These are phyloP conservation scores for Pygathrix nemaeus DNA, from an alignment of 2,113 vertebrate species.

Conservation along the genomic window DNA sequence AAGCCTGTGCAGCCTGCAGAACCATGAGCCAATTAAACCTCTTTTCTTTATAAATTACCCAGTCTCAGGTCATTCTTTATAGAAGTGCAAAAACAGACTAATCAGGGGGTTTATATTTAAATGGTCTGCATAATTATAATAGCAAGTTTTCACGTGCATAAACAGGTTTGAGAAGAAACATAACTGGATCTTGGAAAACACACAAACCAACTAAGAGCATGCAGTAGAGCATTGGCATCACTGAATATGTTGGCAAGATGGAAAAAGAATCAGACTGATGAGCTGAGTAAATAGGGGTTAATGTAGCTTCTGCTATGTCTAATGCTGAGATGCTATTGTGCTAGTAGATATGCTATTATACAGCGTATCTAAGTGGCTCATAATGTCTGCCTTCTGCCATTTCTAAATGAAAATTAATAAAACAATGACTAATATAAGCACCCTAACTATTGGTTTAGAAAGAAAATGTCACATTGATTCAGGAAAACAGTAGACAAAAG, in stretches of 20 bases:
- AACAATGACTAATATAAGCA: neutral
- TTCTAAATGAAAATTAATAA: constrained; percentile 39
- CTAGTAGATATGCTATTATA: neutral
- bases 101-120: neutral
- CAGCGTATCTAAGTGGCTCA: neutral
- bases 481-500: neutral
- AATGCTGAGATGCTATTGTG: neutral
- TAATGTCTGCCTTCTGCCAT: neutral
- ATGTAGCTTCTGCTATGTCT: neutral
- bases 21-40: no score
- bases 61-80: no score
- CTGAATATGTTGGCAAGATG: neutral
- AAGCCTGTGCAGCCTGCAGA: no score
- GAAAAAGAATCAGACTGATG: neutral
- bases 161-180: neutral
- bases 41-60: no score
- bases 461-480: neutral
- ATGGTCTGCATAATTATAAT: neutral
- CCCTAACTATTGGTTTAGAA: neutral
- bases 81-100: no score
- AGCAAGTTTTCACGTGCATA: neutral
- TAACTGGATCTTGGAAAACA: neutral
- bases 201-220: neutral
- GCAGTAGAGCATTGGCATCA: neutral
- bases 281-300: neutral